phyloP scores from a whole-genome alignment of 2,797 vertebrate genomes.

The Emys orbicularis region DNA sequence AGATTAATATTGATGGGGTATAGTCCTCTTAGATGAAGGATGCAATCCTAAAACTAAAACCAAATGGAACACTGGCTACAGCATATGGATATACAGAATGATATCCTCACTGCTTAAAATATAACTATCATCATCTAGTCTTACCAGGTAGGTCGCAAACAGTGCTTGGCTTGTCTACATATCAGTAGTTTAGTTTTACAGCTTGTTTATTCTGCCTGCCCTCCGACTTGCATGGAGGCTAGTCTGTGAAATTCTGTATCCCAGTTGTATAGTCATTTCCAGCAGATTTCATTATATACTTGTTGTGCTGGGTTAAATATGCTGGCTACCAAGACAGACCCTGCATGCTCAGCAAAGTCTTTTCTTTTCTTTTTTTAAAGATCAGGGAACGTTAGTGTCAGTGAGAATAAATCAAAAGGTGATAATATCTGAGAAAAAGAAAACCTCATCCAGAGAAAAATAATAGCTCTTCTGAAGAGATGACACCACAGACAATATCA shows the following conservation, averaged over 20 bases:
- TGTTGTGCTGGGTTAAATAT: conserved; percentile 29
- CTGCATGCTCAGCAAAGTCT: conserved; percentile 24
- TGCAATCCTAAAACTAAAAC: background rate
- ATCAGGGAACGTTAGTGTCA: conserved; percentile 19
- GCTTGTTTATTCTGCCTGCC: background rate
- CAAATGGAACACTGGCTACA: background rate
- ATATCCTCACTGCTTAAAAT: background rate
- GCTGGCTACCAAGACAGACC: conserved; percentile 3
- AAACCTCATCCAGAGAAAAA: background rate
- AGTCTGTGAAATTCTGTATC: background rate
- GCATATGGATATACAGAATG: background rate
- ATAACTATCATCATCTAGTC: background rate
- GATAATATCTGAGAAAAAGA: conserved; percentile 46
- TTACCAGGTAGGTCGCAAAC: background rate
- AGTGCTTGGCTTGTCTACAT: background rate
- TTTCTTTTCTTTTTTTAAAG: conserved; percentile 10
- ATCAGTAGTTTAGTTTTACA: background rate
- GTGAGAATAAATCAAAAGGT: conserved; percentile 54
- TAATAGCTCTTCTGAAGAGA: conserved; percentile 26
- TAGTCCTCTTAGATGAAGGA: background rate
- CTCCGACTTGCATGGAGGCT: background rate
- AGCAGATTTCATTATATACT: conserved; percentile 36
- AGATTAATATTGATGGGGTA: background rate
- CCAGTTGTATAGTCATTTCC: background rate
- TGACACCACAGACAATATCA: conserved; percentile 4